Percentiles rank a stretch among this genome's conserved stretches.
Evolutionary conservation across 2,113 vertebrate species (phyloP).

Genomic region (Brachirus orientalis): DNA sequence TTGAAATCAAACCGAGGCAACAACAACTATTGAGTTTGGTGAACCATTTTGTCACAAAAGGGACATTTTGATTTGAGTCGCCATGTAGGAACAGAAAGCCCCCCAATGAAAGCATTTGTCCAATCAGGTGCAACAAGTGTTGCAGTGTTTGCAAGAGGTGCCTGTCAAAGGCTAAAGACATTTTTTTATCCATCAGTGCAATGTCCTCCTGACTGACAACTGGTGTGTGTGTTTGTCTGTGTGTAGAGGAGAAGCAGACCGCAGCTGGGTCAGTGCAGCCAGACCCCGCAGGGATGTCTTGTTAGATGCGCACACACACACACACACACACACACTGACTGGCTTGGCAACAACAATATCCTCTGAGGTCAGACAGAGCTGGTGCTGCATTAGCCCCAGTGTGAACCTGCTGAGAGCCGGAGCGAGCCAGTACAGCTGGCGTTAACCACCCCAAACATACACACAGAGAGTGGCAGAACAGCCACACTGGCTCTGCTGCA

Average conservation of each 20-base stretch:
- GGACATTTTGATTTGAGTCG: too few species aligned
- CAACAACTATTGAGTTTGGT: too few species aligned
- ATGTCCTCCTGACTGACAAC: slow-evolving; percentile 39
- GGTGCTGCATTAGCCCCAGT: slow-evolving; percentile 69
- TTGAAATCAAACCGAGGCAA: too few species aligned
- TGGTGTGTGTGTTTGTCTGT: slow-evolving; percentile 36
- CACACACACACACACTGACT: slow-evolving; percentile 30
- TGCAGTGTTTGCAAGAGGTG: too few species aligned
- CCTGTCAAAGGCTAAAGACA: neutral
- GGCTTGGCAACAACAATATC: slow-evolving; percentile 69
- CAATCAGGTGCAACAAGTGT: too few species aligned
- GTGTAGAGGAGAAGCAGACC: slow-evolving; percentile 38
- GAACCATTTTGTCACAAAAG: too few species aligned
- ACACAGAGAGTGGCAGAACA: slow-evolving; percentile 47
- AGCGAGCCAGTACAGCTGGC: slow-evolving; percentile 69
- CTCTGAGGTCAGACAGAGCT: slow-evolving; percentile 71
- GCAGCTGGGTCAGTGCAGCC: slow-evolving; percentile 70
- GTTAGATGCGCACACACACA: slow-evolving; percentile 57
- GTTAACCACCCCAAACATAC: slow-evolving; percentile 74
- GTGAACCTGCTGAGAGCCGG: slow-evolving; percentile 74
- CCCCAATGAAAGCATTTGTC: too few species aligned
- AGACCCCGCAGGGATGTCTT: slow-evolving; percentile 65
- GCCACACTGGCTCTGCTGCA: slow-evolving; percentile 41
- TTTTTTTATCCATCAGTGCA: slow-evolving; percentile 15
- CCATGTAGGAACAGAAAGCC: too few species aligned